Conservation (phyloP, 2,113 vertebrate genomes). For the Abramis brama region DNA sequence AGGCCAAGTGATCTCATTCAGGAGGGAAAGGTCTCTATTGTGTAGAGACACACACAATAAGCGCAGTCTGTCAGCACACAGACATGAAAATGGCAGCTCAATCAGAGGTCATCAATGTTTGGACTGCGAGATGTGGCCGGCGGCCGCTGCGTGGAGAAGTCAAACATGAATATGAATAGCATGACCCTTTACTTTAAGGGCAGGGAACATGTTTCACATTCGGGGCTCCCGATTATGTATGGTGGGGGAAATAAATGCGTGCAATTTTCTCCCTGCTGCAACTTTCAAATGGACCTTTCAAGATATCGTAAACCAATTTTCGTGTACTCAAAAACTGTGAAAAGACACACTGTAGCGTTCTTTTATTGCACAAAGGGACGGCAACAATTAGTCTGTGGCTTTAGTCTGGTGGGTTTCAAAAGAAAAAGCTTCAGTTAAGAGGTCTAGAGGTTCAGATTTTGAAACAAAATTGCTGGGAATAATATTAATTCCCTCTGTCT, state of each 20-base stretch:
- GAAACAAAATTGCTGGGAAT: neutral
- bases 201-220: neutral
- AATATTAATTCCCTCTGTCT: neutral
- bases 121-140: neutral
- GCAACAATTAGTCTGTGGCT: slow-evolving; percentile 21
- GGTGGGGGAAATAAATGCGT: slow-evolving; percentile 3
- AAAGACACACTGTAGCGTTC: neutral
- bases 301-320: slow-evolving; percentile 33
- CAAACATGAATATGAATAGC: slow-evolving; percentile 30
- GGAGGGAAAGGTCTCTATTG: slow-evolving; percentile 46
- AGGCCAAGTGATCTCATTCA: slow-evolving; percentile 45
- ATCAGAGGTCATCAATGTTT: slow-evolving; percentile 48
- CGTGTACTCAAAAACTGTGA: slow-evolving; percentile 20
- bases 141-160: neutral
- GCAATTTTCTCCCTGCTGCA: slow-evolving; percentile 31
- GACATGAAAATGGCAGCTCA: slow-evolving; percentile 41
- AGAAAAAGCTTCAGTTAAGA: neutral
- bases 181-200: neutral
- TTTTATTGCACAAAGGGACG: neutral
- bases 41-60: slow-evolving; percentile 26
- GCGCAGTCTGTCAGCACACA: neutral
- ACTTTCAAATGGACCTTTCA: slow-evolving; percentile 36
- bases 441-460: neutral
- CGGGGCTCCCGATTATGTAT: neutral
- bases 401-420: neutral